Base-by-base conservation (phyloP, 2,888 invertebrate genomes). In the Tridacna crocea region DNA sequence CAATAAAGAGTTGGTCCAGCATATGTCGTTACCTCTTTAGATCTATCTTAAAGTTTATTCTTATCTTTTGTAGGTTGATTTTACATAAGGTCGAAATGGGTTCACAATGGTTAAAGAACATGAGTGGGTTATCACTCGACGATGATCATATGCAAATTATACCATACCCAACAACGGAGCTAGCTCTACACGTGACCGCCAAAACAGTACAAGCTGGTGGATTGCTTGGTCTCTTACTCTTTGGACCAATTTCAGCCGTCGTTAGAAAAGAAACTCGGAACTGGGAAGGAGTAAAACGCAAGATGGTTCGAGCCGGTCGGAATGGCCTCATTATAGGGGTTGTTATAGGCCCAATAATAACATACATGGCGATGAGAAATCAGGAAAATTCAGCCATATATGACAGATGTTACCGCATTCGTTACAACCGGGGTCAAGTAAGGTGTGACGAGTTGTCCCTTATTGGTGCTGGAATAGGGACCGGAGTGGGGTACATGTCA, bases 341-440 rank as follows among this genome's bases (percentile, higher is more conserved):
- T 8, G 65, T 77, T 3, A 22, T 66, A 13, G 88, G 85, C 12
- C 84, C 85, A 0, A n/a, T 84, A 3, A 61, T 85, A 77, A 83
- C 84, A 0, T 82, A 80, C 24, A 63, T 77, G 72, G 78, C 55
- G 60, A 72, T 88, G 1, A 80, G 78, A 22, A 79, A 73, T 19
- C 77, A 86, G n/a, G 72, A 77, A 24, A 79, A 75, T 24, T 68
- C 75, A 15, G 55, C 73, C 27, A 60, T 86, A 11, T 79, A 73
- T 61, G 88, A 88, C 73, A 63, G 88, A 1, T 85, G 85, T 77
- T 88, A 88, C 66, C 65, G 88, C 1, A 47, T 88, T n/a, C 73
- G 88, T 19, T 68, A 83, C 51, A 88, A 84, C 46, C 65, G 83
- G 26, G 61, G 75, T 48, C 88, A 88, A 46, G 84, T 88, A 6